These are phyloP conservation scores for Protobothrops mucrosquamatus DNA, from an alignment of 2,113 vertebrate genomes.

Conservation along the genomic window DNA sequence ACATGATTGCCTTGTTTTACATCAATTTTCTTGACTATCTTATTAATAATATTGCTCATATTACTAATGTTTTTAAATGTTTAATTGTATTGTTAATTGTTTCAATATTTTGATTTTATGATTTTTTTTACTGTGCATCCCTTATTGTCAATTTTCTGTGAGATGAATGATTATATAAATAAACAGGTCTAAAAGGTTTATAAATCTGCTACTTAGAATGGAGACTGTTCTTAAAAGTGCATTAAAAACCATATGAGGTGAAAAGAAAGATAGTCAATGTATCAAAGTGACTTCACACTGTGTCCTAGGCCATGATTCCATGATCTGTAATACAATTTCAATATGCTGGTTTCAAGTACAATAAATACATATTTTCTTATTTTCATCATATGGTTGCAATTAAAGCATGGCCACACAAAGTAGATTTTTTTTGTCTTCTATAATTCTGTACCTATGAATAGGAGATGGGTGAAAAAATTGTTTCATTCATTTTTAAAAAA, in stretches of 20 bases:
- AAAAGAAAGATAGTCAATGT: not conserved
- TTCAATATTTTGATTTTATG: not conserved
- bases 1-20: not conserved
- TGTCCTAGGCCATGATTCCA: not conserved
- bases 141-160: not conserved
- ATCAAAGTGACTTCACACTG: not conserved
- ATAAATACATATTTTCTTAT: not conserved
- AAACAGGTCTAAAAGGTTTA: not conserved
- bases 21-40: not conserved
- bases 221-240: not conserved
- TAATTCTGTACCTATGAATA: not conserved
- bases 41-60: not conserved
- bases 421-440: not conserved
- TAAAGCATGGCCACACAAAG: not conserved
- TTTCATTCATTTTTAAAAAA: not conserved
- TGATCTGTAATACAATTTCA: not conserved
- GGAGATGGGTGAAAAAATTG: not conserved
- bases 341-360: not conserved
- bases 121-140: not conserved
- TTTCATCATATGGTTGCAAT: not conserved
- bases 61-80: not conserved
- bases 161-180: not conserved
- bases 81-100: not conserved
- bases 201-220: not conserved
- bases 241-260: not conserved